A percentile compares a stretch with the other conserved stretches of the same genome.
phyloP scores from a whole-genome alignment of 2,888 invertebrate species.

The Tenthredo notha region DNA sequence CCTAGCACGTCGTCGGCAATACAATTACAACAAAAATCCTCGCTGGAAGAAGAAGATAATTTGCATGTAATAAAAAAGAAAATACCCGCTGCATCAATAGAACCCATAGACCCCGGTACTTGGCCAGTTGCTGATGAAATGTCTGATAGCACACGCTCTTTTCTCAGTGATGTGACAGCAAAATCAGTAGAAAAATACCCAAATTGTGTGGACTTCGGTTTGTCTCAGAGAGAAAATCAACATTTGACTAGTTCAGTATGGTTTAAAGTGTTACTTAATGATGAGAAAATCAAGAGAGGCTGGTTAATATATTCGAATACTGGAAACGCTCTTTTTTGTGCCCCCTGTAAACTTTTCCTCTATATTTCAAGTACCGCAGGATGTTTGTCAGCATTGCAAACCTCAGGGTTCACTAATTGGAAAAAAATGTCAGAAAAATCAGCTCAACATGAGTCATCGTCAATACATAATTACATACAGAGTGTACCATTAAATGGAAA shows the following conservation, averaged over 20 bases:
- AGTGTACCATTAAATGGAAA: constrained; percentile 61
- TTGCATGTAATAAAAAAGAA: background rate
- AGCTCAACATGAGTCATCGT: constrained; percentile 59
- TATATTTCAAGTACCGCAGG: constrained; percentile 57
- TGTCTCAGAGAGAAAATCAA: constrained; percentile 61
- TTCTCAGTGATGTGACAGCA: constrained; percentile 26
- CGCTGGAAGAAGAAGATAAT: background rate
- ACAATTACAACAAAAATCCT: background rate
- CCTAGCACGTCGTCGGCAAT: background rate
- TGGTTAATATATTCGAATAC: constrained; percentile 62
- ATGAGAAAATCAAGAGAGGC: constrained; percentile 62
- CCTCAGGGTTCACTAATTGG: constrained; percentile 58
- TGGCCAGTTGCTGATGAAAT: constrained; percentile 28
- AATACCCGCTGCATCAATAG: background rate
- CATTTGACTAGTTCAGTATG: constrained; percentile 63
- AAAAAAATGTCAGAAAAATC: constrained; percentile 62
- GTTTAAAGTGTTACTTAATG: constrained; percentile 62
- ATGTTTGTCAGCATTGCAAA: constrained; percentile 59
- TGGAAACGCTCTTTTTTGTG: constrained; percentile 62
- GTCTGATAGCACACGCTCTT: background rate
- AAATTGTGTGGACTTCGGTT: constrained; percentile 61
- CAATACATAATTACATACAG: constrained; percentile 62
- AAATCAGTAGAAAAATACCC: constrained; percentile 62
- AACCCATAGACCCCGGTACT: constrained; percentile 6
- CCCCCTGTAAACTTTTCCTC: constrained; percentile 60